Evolutionary conservation across 2,888 invertebrate genomes (phyloP).

Genomic region (Palloptera scutellata): DNA sequence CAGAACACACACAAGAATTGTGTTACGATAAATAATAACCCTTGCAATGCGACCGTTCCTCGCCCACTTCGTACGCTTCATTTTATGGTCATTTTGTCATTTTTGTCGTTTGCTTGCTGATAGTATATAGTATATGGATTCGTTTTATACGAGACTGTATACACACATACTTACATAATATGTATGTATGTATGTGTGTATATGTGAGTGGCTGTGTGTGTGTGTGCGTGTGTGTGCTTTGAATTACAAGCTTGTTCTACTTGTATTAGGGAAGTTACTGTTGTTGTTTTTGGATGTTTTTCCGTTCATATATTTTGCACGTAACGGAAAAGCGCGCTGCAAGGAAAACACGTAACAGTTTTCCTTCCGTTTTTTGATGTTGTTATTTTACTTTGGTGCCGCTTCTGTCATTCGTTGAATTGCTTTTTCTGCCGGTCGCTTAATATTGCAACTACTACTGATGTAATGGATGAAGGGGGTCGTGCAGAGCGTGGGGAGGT

Average conservation of each 20-base stretch:
- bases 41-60: conserved; percentile 1
- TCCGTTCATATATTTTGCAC: background rate
- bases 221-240: conserved; percentile 6
- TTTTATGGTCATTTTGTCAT: conserved; percentile 6
- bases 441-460: background rate
- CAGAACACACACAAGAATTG: no score
- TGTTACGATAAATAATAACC: no score
- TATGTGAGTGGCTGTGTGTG: conserved; percentile 7
- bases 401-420: background rate
- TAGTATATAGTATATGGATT: background rate
- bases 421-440: background rate
- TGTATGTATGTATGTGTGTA: conserved; percentile 8
- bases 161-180: no score
- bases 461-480: background rate
- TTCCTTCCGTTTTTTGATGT: conserved; percentile 9
- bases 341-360: conserved; percentile 2
- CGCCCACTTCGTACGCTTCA: conserved; percentile 1
- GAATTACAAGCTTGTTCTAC: background rate
- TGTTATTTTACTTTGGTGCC: background rate
- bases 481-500: no score
- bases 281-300: background rate
- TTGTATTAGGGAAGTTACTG: background rate
- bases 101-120: conserved; percentile 33
- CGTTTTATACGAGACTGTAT: conserved; percentile 6
- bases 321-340: background rate